These are phyloP conservation scores for Alsophila aescularia DNA, from an alignment of 2,888 invertebrate genomes.

Conservation along the genomic window DNA sequence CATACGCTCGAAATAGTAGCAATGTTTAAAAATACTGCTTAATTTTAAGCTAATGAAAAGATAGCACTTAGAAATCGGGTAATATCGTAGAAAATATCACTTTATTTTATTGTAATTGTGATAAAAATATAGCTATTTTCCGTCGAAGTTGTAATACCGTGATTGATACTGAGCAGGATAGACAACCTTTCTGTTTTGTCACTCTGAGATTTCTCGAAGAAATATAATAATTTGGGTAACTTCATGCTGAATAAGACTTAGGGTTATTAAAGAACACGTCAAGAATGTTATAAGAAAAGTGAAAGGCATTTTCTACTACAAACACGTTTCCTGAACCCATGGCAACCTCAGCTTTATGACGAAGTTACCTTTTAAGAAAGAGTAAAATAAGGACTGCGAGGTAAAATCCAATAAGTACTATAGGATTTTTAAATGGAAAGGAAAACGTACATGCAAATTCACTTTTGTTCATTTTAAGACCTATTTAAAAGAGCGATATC, in stretches of 20 bases:
- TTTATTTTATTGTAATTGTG: constrained; percentile 65
- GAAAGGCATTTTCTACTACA: background rate
- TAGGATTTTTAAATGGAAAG: too few species aligned
- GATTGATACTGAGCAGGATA: constrained; percentile 53
- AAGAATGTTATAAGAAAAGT: background rate
- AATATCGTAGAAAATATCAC: constrained; percentile 79
- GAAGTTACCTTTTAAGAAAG: constrained; percentile 6
- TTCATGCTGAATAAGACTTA: background rate
- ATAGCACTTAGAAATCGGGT: constrained; percentile 59
- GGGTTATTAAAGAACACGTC: too few species aligned
- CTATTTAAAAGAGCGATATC: too few species aligned
- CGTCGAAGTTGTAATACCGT: constrained; percentile 46
- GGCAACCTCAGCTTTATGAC: background rate
- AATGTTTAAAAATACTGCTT: constrained; percentile 72
- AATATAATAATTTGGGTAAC: background rate
- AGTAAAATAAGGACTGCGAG: background rate
- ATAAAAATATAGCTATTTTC: constrained; percentile 67
- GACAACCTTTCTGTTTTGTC: constrained; percentile 34
- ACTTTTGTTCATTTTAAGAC: too few species aligned
- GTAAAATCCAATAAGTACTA: constrained; percentile 3
- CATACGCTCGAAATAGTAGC: constrained; percentile 62
- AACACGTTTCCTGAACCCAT: background rate
- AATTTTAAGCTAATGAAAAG: constrained; percentile 59
- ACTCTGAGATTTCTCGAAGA: constrained; percentile 3
- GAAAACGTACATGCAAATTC: too few species aligned